Conservation (phyloP, 1,140 invertebrate genomes). For the Thalassaphorura encarpata region DNA sequence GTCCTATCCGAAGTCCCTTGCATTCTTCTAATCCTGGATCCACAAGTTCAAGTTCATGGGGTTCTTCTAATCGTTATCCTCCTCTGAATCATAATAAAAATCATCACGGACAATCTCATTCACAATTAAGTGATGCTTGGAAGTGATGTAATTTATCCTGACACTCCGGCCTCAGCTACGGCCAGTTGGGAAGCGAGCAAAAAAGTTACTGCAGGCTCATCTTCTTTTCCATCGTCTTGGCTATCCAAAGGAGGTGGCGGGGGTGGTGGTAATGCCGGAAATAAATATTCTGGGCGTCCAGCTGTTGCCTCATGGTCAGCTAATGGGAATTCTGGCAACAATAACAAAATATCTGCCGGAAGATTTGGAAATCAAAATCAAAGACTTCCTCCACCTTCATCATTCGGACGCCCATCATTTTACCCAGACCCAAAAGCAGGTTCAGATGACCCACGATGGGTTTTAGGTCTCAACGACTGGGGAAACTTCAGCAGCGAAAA, state of each 20-base stretch:
- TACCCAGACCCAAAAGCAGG: slow-evolving; percentile 17
- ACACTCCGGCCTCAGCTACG: slow-evolving; percentile 24
- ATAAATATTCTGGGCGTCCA: background rate
- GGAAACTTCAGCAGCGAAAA: too few species aligned
- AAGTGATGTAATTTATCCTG: slow-evolving; percentile 31
- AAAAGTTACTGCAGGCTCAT: slow-evolving; percentile 16
- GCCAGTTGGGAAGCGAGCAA: slow-evolving; percentile 28
- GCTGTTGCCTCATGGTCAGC: slow-evolving; percentile 22
- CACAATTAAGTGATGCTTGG: too few species aligned
- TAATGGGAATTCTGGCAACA: background rate
- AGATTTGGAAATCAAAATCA: background rate
- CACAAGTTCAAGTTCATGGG: background rate
- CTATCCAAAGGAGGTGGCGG: background rate
- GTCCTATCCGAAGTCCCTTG: too few species aligned
- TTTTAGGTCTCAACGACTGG: slow-evolving; percentile 21
- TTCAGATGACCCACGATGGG: slow-evolving; percentile 28
- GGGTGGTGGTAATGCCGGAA: slow-evolving; percentile 3
- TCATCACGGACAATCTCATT: background rate
- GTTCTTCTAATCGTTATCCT: background rate
- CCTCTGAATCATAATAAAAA: background rate
- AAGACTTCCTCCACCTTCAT: slow-evolving; percentile 1
- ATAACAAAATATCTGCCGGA: background rate
- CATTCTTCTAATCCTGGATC: too few species aligned
- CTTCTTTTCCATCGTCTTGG: slow-evolving; percentile 5
- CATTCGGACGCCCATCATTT: background rate